Evolutionary conservation across 1,140 invertebrate species (phyloP).

Genomic region (Eufriesea mexicana): DNA sequence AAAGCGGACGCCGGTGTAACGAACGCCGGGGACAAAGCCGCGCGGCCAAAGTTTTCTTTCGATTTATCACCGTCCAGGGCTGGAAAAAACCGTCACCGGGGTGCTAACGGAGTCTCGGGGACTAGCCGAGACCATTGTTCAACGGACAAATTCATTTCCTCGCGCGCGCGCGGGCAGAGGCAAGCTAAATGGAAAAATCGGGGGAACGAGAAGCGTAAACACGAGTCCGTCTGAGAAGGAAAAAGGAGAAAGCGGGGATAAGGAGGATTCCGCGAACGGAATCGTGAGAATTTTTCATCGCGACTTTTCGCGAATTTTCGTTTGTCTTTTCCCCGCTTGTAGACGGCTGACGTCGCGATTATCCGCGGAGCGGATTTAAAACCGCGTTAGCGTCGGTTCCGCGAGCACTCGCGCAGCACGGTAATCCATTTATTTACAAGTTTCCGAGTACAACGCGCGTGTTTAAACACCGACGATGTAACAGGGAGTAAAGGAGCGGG

Average conservation of each 20-base stretch:
- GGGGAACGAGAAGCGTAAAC: conserved; percentile 55
- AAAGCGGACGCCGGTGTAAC: conserved; percentile 1
- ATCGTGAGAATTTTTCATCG: conserved; percentile 63
- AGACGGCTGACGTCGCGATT: conserved; percentile 46
- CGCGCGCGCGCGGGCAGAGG: conserved; percentile 6
- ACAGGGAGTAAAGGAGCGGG: neutral
- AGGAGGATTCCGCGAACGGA: conserved; percentile 47
- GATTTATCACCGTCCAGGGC: too few species aligned
- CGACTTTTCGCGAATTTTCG: conserved; percentile 27
- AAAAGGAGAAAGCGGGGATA: neutral
- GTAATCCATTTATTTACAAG: conserved; percentile 55
- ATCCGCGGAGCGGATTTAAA: conserved; percentile 65
- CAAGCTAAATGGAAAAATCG: conserved; percentile 46
- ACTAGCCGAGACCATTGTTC: neutral
- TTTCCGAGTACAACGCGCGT: conserved; percentile 22
- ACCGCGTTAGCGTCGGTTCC: conserved; percentile 45
- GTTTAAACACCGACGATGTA: neutral
- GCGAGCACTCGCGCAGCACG: conserved; percentile 34
- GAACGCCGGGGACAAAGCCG: conserved; percentile 16
- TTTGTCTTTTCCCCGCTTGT: conserved; percentile 44
- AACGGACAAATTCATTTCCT: conserved; percentile 51
- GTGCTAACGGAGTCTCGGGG: conserved; percentile 1
- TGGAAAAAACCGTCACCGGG: too few species aligned
- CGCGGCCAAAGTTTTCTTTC: too few species aligned
- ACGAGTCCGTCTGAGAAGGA: neutral